Percentiles rank a stretch among this genome's conserved stretches.
Evolutionary conservation across 2,797 vertebrate species (phyloP).

Genomic region (Rhynchonycteris naso): DNA sequence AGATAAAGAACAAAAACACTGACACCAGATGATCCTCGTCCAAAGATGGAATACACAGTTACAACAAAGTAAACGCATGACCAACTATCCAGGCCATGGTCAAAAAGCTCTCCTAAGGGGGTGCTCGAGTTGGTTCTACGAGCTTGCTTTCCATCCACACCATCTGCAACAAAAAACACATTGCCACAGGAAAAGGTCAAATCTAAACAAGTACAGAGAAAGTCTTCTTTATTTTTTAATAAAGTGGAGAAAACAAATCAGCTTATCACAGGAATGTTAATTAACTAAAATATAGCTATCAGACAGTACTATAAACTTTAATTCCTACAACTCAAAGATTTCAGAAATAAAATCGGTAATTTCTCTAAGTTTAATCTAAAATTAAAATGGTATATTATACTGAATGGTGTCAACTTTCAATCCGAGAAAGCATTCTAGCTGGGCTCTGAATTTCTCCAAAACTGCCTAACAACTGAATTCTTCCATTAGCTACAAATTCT

Average conservation of each 20-base stretch:
- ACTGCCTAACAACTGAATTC: background rate
- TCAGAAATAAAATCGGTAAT: conserved; percentile 2
- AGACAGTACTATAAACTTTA: background rate
- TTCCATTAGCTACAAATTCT: background rate
- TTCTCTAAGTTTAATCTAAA: conserved; percentile 25
- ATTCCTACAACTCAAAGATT: conserved; percentile 17
- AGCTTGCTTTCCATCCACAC: conserved; percentile 98
- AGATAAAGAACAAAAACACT: conserved; percentile 93
- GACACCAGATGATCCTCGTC: conserved; percentile 92
- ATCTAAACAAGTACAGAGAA: background rate
- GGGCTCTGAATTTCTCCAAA: conserved; percentile 14
- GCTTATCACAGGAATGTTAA: background rate
- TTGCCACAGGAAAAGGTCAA: conserved; percentile 18
- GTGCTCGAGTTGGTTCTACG: conserved; percentile 97
- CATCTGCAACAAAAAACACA: conserved; percentile 88
- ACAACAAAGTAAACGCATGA: conserved; percentile 97
- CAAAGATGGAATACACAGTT: conserved; percentile 97
- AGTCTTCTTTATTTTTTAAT: background rate
- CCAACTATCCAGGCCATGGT: conserved; percentile 99
- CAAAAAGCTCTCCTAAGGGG: conserved; percentile 97
- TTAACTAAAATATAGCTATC: background rate
- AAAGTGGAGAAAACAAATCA: background rate
- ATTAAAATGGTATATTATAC: background rate
- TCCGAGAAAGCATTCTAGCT: background rate
- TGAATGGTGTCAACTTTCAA: conserved; percentile 2